Base-by-base conservation (phyloP, 2,888 invertebrate genomes). In the Slavum lentiscoides region DNA sequence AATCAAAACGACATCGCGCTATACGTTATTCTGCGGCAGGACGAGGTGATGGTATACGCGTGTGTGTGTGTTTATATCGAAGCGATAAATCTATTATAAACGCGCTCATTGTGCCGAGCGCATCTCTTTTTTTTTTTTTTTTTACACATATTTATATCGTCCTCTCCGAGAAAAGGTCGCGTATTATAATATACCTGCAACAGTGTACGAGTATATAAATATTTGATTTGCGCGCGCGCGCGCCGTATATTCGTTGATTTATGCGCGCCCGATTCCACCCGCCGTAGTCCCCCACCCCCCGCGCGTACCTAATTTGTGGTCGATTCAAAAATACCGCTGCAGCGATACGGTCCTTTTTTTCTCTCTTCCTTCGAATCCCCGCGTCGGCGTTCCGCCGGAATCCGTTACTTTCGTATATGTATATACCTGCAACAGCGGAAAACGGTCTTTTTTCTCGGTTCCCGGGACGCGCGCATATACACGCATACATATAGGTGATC, bases 361-460 rank as follows among this genome's bases (percentile, higher is more conserved):
- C 7, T 43, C 7, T 43, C 43, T 7, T 9, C 43, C 43, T 30
- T 30, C 43, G 7, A 43, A 7, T 11, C 43, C 7, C 9, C 2
- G 4, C 43, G 43, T 7, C 8, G 43, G 43, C 6, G 9, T 43
- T 43, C 43, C 43, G 49, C 58, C 49, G 43, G 43, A 70, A 77
- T 77, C 77, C 77, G 77, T 77, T 77, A 77, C 77, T 77, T 77
- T 77, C 23, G 21, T 77, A 77, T 69, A 53, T 43, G 21, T 77
- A 77, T 69, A 53, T 43, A 43, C 43, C 43, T 3, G 13, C n/a
- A n/a, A n/a, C n/a, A n/a, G n/a, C 53, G 69, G 17, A n/a, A 49
- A 37, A 37, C 76, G 68, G 77, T 49, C 2, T 49, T 13, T 49
- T 49, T 55, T 55, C 19, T 43, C 59, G n/a, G 1, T 1, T 59